Evolutionary conservation across 2,113 vertebrate species (phyloP).

Genomic region (Sander lucioperca): DNA sequence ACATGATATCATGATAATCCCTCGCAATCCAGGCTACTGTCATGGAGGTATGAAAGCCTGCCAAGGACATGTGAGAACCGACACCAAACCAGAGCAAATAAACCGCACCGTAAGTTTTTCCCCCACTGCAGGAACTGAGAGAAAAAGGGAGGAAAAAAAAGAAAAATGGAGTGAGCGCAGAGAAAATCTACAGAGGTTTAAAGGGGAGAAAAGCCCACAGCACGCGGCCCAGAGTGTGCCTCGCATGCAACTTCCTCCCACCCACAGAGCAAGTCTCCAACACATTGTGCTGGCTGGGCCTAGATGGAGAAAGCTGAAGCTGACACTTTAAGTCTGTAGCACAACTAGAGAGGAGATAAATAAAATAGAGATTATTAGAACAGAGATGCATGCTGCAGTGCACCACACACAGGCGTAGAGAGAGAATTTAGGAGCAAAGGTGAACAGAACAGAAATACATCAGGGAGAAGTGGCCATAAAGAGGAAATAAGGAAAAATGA

Average conservation of each 20-base stretch:
- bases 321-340: slow-evolving; percentile 34
- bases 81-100: slow-evolving; percentile 82
- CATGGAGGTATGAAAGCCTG: slow-evolving; percentile 75
- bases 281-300: slow-evolving; percentile 47
- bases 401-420: not conserved
- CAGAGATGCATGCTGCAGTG: slow-evolving; percentile 6
- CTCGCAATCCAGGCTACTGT: slow-evolving; percentile 71
- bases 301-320: slow-evolving; percentile 40
- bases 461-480: not conserved
- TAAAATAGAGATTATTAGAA: slow-evolving; percentile 40
- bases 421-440: slow-evolving; percentile 35
- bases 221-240: slow-evolving; percentile 75
- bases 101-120: slow-evolving; percentile 79
- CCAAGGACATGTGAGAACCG: slow-evolving; percentile 80
- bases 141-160: slow-evolving; percentile 55
- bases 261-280: slow-evolving; percentile 71
- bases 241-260: slow-evolving; percentile 78
- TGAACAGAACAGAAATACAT: slow-evolving; percentile 24
- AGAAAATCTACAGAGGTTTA: slow-evolving; percentile 65
- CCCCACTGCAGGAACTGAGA: slow-evolving; percentile 54
- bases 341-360: slow-evolving; percentile 37
- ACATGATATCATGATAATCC: slow-evolving; percentile 68
- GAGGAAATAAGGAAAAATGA: slow-evolving; percentile 6
- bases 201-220: slow-evolving; percentile 65
- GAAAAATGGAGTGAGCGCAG: slow-evolving; percentile 62